Evolutionary conservation across 2,797 vertebrate genomes (phyloP).

Genomic region (Peromyscus nudipes): DNA sequence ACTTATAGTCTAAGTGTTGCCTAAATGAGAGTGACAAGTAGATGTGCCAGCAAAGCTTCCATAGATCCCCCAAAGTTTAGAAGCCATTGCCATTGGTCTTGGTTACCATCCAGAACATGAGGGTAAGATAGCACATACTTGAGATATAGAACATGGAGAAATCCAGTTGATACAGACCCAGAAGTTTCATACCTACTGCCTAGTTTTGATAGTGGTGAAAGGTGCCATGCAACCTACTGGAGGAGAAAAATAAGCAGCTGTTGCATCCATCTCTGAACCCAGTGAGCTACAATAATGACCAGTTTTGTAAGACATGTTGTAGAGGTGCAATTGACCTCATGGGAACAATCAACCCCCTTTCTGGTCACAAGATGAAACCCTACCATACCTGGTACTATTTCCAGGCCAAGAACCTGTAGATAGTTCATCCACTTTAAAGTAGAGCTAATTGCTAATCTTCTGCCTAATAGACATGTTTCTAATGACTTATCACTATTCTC

Average conservation of each 20-base stretch:
- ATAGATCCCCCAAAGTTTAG: too few species aligned
- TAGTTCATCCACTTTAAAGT: not conserved
- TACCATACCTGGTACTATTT: not conserved
- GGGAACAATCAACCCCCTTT: not conserved
- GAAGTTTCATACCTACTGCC: too few species aligned
- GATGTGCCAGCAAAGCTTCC: not conserved
- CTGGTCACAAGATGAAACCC: not conserved
- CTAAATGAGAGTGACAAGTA: not conserved
- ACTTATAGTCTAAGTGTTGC: not conserved
- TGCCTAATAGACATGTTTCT: not conserved
- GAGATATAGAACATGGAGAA: not conserved
- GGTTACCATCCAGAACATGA: too few species aligned
- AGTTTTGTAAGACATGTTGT: not conserved
- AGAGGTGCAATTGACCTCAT: not conserved
- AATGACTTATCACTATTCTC: not conserved
- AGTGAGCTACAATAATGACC: not conserved
- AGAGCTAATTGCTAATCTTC: not conserved
- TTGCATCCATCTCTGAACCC: not conserved
- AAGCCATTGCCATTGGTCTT: not conserved
- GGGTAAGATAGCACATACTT: not conserved
- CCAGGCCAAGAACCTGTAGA: not conserved
- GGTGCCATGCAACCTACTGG: too few species aligned
- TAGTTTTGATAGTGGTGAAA: not conserved
- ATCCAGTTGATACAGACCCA: not conserved
- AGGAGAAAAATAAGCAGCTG: not conserved